Percentiles rank a stretch among this genome's conserved stretches.
phyloP scores from a whole-genome alignment of 2,797 vertebrate species.

The Bovichtus variegatus region DNA sequence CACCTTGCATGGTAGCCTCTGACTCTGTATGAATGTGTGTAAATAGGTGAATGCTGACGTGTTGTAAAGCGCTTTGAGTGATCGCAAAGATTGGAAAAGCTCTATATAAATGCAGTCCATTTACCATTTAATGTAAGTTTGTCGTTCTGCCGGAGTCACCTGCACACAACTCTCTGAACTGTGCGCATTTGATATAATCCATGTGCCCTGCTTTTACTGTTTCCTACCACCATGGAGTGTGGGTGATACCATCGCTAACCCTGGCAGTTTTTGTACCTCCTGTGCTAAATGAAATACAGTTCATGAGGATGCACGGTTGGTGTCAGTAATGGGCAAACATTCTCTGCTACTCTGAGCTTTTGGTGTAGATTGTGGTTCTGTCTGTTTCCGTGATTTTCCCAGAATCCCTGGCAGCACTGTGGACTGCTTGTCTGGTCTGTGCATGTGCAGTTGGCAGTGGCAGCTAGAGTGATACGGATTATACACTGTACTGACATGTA shows the following conservation, averaged over 20 bases:
- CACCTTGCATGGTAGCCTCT: too few species aligned
- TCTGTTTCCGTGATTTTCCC: slow-evolving; percentile 43
- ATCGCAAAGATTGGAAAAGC: too few species aligned
- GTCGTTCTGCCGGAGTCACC: background rate
- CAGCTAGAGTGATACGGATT: slow-evolving; percentile 73
- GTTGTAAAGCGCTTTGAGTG: too few species aligned
- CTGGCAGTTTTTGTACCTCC: background rate
- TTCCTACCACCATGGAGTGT: too few species aligned
- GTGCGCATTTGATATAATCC: background rate
- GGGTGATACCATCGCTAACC: background rate
- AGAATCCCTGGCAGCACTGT: slow-evolving; percentile 28
- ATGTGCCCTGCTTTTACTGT: background rate
- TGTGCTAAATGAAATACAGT: background rate
- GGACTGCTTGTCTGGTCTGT: slow-evolving; percentile 45
- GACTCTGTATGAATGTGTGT: too few species aligned
- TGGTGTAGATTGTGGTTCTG: slow-evolving; percentile 33
- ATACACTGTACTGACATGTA: slow-evolving; percentile 65
- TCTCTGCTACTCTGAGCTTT: slow-evolving; percentile 17
- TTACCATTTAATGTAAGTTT: background rate
- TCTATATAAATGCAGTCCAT: too few species aligned
- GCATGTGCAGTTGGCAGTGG: slow-evolving; percentile 58
- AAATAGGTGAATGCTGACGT: too few species aligned
- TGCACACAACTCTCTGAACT: background rate
- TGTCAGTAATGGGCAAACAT: slow-evolving; percentile 12
- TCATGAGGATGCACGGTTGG: background rate